Evolutionary conservation across 2,888 invertebrate species (phyloP), one percentile per base, ranked within the genome.

Genomic region (Drosophila colorata): DNA sequence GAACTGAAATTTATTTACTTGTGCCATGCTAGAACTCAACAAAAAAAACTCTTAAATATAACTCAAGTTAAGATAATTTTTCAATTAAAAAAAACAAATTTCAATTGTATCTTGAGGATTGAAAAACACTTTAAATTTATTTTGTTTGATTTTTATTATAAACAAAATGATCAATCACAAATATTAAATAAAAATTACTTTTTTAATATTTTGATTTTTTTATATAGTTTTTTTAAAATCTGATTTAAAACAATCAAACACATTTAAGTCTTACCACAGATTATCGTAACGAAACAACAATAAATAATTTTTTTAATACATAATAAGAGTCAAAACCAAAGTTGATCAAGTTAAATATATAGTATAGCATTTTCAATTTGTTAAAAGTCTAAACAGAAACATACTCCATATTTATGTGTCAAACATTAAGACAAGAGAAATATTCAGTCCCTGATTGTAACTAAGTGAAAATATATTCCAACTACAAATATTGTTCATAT

Each of bases 1-100:
- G 74, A 68, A 74, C 74, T 74, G 74, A 71, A 56, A 52, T 74
- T 72, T 46, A 72, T 70, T 67, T 59, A 68, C 53, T 53, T 55
- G 70, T 74, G 74, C 70, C 70, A 71, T 66, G 48, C 40, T 66
- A 53, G 35, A 65, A 65, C 48, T 48, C 56, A 65, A 14, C 20
- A 48, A 14, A 14, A 23, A 20, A 14, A 48, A 13, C 16, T 9
- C 25, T 31, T 46, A 35, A 60, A 25, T 38, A n/a, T 41, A 59
- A 44, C 37, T 41, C 56, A 52, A 38, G 25, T 38, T 28, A 65
- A 65, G 49, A 33, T 58, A 51, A 57, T 23, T 28, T 48, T 57
- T 40, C 13, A 55, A 49, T 47, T 41, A 18, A 37, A 20, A 20
- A 46, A 16, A 44, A 16, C 37, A 37, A 37, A 23, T 13, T 20